Evolutionary conservation across 2,113 vertebrate genomes (phyloP).

Genomic region (Siniperca knerii): DNA sequence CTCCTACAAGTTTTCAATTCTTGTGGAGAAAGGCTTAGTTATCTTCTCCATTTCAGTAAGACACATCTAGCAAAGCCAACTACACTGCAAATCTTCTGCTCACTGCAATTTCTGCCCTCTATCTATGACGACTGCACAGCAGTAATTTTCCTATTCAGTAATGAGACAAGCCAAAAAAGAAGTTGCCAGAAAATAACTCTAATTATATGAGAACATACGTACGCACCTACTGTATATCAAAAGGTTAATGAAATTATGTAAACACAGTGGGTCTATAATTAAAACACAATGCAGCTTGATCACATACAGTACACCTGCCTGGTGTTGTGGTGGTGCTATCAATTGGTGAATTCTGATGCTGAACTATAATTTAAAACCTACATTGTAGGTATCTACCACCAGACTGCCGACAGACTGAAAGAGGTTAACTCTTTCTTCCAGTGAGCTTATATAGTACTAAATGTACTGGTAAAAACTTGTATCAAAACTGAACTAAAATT

Average conservation of each 20-base stretch:
- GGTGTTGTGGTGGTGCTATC: not conserved
- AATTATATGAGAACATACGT: not conserved
- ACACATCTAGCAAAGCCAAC: constrained; percentile 13
- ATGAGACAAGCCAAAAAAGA: not conserved
- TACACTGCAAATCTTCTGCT: not conserved
- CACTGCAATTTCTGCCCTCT: not conserved
- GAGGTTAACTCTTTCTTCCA: not conserved
- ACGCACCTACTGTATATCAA: not conserved
- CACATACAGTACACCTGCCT: not conserved
- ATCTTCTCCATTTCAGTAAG: not conserved
- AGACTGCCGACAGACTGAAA: not conserved
- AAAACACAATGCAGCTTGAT: not conserved
- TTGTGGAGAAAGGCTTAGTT: not conserved
- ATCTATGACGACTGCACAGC: not conserved
- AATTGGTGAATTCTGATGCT: not conserved
- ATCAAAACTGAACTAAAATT: not conserved
- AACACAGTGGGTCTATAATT: not conserved
- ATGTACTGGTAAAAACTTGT: too few species aligned
- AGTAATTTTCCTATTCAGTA: not conserved
- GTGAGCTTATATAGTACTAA: not conserved
- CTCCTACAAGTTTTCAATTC: not conserved
- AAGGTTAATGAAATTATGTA: not conserved
- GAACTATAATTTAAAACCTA: not conserved
- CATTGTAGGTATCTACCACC: not conserved
- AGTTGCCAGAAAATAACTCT: not conserved